Conservation (phyloP, 2,888 invertebrate genomes). For the Iselma pallidipennis region DNA sequence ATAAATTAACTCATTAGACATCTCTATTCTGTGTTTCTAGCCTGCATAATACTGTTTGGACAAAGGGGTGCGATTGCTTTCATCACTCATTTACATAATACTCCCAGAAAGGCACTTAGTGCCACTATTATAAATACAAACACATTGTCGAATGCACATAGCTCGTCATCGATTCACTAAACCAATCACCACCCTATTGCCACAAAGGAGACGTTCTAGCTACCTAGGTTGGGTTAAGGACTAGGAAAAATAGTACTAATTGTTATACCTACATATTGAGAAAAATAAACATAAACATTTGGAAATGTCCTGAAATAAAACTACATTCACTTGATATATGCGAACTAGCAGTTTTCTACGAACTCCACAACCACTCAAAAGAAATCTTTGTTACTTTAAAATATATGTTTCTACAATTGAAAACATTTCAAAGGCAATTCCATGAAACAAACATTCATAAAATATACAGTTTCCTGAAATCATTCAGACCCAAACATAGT, state of each 20-base stretch:
- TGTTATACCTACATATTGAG: slow-evolving; percentile 2
- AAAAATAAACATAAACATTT: slow-evolving; percentile 22
- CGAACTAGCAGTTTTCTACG: slow-evolving; percentile 34
- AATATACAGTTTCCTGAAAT: slow-evolving; percentile 22
- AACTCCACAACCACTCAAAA: slow-evolving; percentile 33
- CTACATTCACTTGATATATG: slow-evolving; percentile 38
- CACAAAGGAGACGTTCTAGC: slow-evolving; percentile 1
- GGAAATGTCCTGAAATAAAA: slow-evolving; percentile 16
- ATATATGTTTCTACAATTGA: slow-evolving; percentile 40
- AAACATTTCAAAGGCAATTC: slow-evolving; percentile 39
- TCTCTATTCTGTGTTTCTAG: slow-evolving; percentile 43
- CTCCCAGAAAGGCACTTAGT: slow-evolving; percentile 48
- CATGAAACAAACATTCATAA: slow-evolving; percentile 37
- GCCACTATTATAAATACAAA: slow-evolving; percentile 50
- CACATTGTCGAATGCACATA: slow-evolving; percentile 35
- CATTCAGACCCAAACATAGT: slow-evolving; percentile 1
- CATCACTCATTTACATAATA: slow-evolving; percentile 53
- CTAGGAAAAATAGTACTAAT: slow-evolving; percentile 8
- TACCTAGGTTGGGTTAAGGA: slow-evolving; percentile 1
- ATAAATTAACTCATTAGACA: slow-evolving; percentile 57
- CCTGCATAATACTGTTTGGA: slow-evolving; percentile 53
- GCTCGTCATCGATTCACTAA: slow-evolving; percentile 40
- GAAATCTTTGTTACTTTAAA: slow-evolving; percentile 37
- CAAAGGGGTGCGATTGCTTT: slow-evolving; percentile 51
- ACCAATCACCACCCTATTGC: slow-evolving; percentile 33